Evolutionary conservation across 2,797 vertebrate species (phyloP), one percentile per base, ranked within the genome.

Genomic region (Gallirallus australis): DNA sequence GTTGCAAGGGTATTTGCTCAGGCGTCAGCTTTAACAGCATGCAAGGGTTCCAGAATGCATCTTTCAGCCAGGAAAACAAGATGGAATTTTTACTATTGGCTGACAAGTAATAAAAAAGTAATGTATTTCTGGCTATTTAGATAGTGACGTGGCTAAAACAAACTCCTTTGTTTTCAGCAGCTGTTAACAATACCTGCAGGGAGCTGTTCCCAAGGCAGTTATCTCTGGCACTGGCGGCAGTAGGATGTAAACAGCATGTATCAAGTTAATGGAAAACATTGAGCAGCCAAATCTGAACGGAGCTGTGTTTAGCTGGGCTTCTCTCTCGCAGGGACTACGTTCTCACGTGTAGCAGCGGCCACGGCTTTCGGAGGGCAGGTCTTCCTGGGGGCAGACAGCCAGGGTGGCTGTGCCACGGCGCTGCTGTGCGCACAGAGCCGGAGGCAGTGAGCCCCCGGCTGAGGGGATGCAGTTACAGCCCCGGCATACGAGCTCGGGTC

Each of bases 151-250:
- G 92, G 90, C 94, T 96, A 89, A 86, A 94, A 83, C 86, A 92
- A 95, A 87, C 88, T 27, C 82, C 70, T 94, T 94, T 94, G 95
- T 96, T 96, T 95, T 50, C 92, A 90, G 93, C 95, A 97, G 93
- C 95, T 96, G 92, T 71, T 94, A 94, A 90, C 92, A 86, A 94
- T 94, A 95, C 94, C 96, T 94, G 88, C 9, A 92, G 71, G 92
- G 88, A 96, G 90, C 83, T 86, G 95, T 92, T 97, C 95, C 94
- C 95, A 89, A 94, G 92, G 94, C 89, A 91, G 87, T 86, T 97
- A 96, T 94, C 96, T 96, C 94, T 81, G 94, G 94, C 77, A 30
- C 61, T n/a, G 73, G 82, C 23, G 0, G 59, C 93, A 70, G 85
- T 23, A 70, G 90, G 94, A 95, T 94, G 88, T 93, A 95, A 96